phyloP scores from a whole-genome alignment of 2,888 invertebrate species.

The Tromatobia lineatoria region DNA sequence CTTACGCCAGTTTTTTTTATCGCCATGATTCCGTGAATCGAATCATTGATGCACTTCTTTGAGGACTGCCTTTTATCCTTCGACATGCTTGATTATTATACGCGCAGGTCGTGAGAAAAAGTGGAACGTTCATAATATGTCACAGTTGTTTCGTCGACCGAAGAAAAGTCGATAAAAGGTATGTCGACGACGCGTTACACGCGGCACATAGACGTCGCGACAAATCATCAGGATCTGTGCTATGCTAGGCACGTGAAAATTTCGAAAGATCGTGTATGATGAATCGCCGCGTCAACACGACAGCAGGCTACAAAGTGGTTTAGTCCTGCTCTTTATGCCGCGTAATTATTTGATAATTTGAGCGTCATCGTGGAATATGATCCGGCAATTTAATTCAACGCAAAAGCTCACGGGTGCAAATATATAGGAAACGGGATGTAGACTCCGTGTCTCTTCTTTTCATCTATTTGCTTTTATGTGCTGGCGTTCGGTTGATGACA shows the following conservation, averaged over 20 bases:
- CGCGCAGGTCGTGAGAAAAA: slow-evolving; percentile 4
- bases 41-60: not conserved
- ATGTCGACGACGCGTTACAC: not conserved
- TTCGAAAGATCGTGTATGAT: not conserved
- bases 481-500: not conserved
- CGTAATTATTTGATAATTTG: not conserved
- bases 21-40: not conserved
- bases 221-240: not conserved
- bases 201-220: not conserved
- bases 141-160: slow-evolving; percentile 20
- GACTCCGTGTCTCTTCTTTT: not conserved
- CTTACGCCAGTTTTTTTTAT: not conserved
- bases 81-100: not conserved
- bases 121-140: slow-evolving; percentile 16
- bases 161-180: not conserved
- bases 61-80: not conserved
- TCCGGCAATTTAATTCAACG: slow-evolving; percentile 10
- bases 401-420: not conserved
- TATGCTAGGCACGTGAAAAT: not conserved
- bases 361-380: slow-evolving; percentile 27
- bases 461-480: not conserved
- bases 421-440: not conserved
- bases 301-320: too few relatives aligned
- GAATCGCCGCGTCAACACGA: not conserved
- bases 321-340: not conserved